These are phyloP conservation scores for Metacarcinus magister DNA, from an alignment of 2,888 invertebrate species.

Conservation along the genomic window DNA sequence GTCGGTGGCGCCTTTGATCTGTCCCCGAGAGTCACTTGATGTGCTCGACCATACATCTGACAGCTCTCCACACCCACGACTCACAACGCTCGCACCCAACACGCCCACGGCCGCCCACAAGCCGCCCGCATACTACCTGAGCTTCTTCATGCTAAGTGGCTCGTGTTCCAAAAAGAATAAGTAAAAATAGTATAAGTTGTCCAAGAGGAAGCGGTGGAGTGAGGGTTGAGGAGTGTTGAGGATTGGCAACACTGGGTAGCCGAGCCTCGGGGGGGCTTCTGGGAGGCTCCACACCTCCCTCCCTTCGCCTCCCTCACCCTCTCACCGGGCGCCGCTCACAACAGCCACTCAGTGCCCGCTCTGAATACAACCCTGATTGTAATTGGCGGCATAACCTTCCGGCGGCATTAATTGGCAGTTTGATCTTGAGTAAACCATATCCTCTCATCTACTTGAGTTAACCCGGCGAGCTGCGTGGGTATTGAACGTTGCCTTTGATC, in stretches of 20 bases:
- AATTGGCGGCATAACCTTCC: slow-evolving; percentile 73
- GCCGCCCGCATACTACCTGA: not conserved
- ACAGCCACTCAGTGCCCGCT: slow-evolving; percentile 65
- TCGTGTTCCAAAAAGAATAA: not conserved
- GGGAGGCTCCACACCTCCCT: not conserved
- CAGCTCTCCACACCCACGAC: slow-evolving; percentile 22
- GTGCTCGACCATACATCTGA: slow-evolving; percentile 70
- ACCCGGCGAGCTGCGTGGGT: slow-evolving; percentile 59
- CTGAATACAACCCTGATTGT: slow-evolving; percentile 76
- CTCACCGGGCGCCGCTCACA: slow-evolving; percentile 45
- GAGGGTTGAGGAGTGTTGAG: not conserved
- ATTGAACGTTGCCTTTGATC: slow-evolving; percentile 74
- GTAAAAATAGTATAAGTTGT: not conserved
- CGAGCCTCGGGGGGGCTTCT: not conserved
- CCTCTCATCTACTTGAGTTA: slow-evolving; percentile 76
- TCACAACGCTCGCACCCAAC: not conserved
- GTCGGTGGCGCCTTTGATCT: slow-evolving; percentile 76
- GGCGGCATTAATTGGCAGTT: slow-evolving; percentile 76
- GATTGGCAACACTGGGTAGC: not conserved
- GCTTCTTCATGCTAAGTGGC: not conserved
- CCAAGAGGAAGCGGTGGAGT: not conserved
- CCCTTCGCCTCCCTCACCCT: slow-evolving; percentile 43
- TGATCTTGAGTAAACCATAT: slow-evolving; percentile 76
- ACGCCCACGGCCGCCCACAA: slow-evolving; percentile 13
- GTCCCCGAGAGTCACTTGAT: slow-evolving; percentile 66